Evolutionary conservation across 2,113 vertebrate genomes (phyloP), one percentile per base, ranked within the genome.

Genomic region (Vicugna pacos): DNA sequence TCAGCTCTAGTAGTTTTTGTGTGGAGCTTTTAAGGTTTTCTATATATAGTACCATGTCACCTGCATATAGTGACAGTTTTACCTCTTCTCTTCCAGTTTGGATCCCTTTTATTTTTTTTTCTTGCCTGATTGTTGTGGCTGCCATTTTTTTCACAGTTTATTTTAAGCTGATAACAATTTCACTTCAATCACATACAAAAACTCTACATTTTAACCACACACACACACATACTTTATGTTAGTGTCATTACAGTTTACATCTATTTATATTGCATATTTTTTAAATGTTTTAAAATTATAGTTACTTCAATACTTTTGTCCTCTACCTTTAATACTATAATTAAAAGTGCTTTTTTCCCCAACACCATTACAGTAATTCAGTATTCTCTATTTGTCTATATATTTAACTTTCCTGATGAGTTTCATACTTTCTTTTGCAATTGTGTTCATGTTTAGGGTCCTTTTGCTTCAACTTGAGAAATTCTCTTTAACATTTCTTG

Each of bases 101-200:
- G 38, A 42, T 42, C 38, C 38, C 38, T 42, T 42, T 42, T 42
- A 42, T 42, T 42, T 42, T 4, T 42, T 42, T 42, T 42, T 42
- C 38, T 42, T 42, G 38, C 38, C 38, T 42, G 38, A 42, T 42
- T 5, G 38, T 42, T 42, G 38, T 42, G 38, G 38, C 38, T 42
- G 38, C 38, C 38, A 42, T 42, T 42, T 42, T 42, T 42, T 42
- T 42, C 38, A 42, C 38, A 42, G 38, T 42, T 60, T 89, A 64
- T 62, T 76, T 89, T 64, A 52, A 89, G 15, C 46, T 52, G 58
- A 52, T 48, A 76, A 13, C 15, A 76, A 64, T 22, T 89, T 64
- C 76, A 73, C 38, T 88, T 48, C 30, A 89, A 38, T 76, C 87
- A 77, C 65, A 70, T 56, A 86, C n/a, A 70, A 87, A 87, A 72